A percentile compares a stretch with the other conserved stretches of the same genome.
These are phyloP conservation scores for Petrocephalus zakoni DNA, from an alignment of 2,113 vertebrate species.

Conservation along the genomic window DNA sequence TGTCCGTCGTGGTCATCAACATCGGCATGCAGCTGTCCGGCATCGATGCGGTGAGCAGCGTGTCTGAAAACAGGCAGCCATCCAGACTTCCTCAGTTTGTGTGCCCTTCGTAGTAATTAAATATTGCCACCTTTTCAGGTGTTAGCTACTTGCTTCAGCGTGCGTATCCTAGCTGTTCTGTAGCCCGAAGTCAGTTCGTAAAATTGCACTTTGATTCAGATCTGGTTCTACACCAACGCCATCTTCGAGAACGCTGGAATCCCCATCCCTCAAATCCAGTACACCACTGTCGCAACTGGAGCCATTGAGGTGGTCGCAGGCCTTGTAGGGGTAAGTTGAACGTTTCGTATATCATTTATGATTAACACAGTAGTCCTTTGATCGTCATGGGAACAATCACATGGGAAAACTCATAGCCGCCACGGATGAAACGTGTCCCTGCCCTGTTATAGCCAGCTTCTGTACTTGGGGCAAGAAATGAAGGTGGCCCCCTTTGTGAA, in stretches of 20 bases:
- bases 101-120: not conserved
- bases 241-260: constrained; percentile 77
- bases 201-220: constrained; percentile 54
- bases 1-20: constrained; percentile 74
- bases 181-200: not conserved
- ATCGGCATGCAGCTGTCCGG: constrained; percentile 85
- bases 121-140: not conserved
- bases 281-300: constrained; percentile 77
- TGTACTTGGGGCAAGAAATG: not conserved
- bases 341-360: not conserved
- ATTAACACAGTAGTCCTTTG: not conserved
- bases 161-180: not conserved
- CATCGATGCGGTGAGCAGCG: constrained; percentile 73
- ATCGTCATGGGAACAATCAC: not conserved
- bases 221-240: constrained; percentile 87
- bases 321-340: constrained; percentile 68
- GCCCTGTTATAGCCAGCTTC: not conserved
- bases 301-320: constrained; percentile 75
- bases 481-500: not conserved
- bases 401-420: not conserved
- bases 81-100: not conserved
- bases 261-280: constrained; percentile 66
- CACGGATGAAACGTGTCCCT: not conserved
- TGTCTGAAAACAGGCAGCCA: not conserved
- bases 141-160: not conserved